Conservation (phyloP, 2,113 vertebrate genomes). For the Lathamus discolor region DNA sequence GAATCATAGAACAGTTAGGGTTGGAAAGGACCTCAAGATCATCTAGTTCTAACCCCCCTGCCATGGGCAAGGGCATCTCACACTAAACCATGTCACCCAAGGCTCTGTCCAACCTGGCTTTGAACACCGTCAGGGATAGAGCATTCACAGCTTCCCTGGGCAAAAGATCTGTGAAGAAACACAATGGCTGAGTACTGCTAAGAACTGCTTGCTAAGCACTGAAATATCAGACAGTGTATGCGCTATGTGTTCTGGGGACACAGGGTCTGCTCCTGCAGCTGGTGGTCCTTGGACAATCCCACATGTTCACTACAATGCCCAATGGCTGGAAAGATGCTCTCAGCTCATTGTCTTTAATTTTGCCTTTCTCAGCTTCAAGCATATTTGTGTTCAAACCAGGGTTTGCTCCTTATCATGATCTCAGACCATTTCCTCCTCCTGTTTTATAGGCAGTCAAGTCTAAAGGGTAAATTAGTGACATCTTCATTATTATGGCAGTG, state of each 20-base stretch:
- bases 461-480: conserved; percentile 50
- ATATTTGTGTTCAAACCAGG: background rate
- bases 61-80: too few relatives aligned
- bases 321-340: background rate
- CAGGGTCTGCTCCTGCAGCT: background rate
- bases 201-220: background rate
- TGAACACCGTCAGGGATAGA: too few relatives aligned
- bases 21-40: too few relatives aligned
- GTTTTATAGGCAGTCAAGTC: conserved; percentile 41
- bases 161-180: background rate
- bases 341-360: background rate
- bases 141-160: too few relatives aligned
- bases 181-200: background rate
- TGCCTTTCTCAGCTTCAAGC: background rate
- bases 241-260: background rate
- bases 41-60: too few relatives aligned
- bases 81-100: too few relatives aligned
- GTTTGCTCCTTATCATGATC: background rate
- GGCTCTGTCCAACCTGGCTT: too few relatives aligned
- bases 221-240: background rate
- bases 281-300: background rate
- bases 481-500: conserved; percentile 21
- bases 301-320: accelerated
- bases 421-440: conserved; percentile 38
- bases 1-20: too few relatives aligned